phyloP scores from a whole-genome alignment of 2,888 invertebrate species.

The Watsonalla cultraria region DNA sequence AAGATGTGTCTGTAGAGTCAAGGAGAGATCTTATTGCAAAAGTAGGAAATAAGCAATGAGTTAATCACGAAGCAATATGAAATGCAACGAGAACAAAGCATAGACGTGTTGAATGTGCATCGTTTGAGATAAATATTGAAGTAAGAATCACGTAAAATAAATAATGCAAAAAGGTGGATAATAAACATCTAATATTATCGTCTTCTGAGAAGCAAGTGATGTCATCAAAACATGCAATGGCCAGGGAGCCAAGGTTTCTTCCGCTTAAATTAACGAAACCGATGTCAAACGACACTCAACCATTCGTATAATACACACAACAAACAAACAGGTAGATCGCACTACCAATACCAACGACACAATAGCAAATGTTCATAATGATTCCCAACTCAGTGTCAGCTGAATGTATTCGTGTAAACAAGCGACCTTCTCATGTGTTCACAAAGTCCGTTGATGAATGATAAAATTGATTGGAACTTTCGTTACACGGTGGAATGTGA shows the following conservation, averaged over 20 bases:
- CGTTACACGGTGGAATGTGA: slow-evolving; percentile 9
- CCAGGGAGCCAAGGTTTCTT: slow-evolving; percentile 39
- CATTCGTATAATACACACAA: not conserved
- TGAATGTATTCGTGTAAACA: not conserved
- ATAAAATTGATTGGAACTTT: slow-evolving; percentile 39
- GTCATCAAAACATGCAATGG: not conserved
- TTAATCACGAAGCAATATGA: not conserved
- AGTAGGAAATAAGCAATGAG: not conserved
- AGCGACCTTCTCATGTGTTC: slow-evolving; percentile 25
- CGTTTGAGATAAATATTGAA: not conserved
- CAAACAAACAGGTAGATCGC: not conserved
- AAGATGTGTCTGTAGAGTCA: not conserved
- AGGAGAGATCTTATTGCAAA: not conserved
- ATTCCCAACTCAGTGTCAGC: not conserved
- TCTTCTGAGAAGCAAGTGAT: not conserved
- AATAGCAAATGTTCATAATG: not conserved
- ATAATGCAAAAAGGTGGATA: not conserved
- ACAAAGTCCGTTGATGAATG: slow-evolving; percentile 24
- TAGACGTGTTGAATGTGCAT: not conserved
- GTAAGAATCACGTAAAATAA: not conserved
- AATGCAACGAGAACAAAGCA: not conserved
- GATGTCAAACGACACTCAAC: not conserved
- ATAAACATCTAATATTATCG: not conserved
- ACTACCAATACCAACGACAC: not conserved
- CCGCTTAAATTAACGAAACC: slow-evolving; percentile 18